Evolutionary conservation across 2,113 vertebrate genomes (phyloP), one percentile per base, ranked within the genome.

Genomic region (Gymnorhina tibicen): DNA sequence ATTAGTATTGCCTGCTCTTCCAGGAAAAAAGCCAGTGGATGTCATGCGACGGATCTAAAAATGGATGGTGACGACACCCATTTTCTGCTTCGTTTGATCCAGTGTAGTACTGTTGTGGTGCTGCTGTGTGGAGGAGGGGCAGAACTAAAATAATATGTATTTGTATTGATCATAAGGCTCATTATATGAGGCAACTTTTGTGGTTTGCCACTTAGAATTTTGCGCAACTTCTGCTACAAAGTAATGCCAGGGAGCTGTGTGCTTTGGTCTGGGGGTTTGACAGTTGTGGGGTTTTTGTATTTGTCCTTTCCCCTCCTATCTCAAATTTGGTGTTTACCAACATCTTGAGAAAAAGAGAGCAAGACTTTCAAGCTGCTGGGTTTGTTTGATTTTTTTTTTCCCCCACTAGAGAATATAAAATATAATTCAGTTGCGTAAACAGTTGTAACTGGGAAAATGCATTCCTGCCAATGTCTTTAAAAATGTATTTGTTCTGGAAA

Each of bases 1-100:
- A 72, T 86, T 81, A 87, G 85, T n/a, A 56, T 78, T 73, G 85
- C 88, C 30, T 37, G 76, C 59, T 55, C 33, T 92, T 88, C 88
- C 80, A 86, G 91, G 96, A 95, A 92, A 90, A 84, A 85, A 64
- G 84, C 80, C 89, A 86, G 24, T n/a, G 32, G 79, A 72, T 89
- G 83, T 79, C 80, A 91, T 75, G 60, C 1, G 10, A 77, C 0
- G 0, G 11, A 35, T 21, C 92, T 84, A 74, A 92, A 97, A 91
- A 64, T 53, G 88, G 89, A 30, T 1, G 1, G 60, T 68, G 86
- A 93, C 1, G 12, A 64, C 92, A 95, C 35, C 20, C 49, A 47
- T 92, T 95, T 93, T 60, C 52, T 68, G 88, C 93, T 90, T 91
- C 20, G 1, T 64, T 94, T 85, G 64, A 52, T 60, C 41, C 75